A percentile compares a stretch with the other conserved stretches of the same genome.
Evolutionary conservation across 2,113 vertebrate genomes (phyloP).

Genomic region (Pseudolaguvia tuberculata): DNA sequence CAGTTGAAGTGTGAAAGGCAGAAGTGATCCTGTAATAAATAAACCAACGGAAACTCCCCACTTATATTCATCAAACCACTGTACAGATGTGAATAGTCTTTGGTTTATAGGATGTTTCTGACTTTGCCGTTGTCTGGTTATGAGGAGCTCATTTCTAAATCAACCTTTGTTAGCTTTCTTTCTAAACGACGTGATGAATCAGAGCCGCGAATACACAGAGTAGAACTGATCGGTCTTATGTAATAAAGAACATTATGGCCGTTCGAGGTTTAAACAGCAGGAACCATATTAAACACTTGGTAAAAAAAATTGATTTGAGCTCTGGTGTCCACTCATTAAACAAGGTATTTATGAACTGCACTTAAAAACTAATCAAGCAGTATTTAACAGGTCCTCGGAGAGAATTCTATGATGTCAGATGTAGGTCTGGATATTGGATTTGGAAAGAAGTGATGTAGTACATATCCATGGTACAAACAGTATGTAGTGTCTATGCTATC

Average conservation of each 20-base stretch:
- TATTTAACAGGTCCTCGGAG: slow-evolving; percentile 5
- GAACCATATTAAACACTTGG: slow-evolving; percentile 42
- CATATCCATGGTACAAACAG: not conserved
- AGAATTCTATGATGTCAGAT: slow-evolving; percentile 11
- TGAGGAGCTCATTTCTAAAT: slow-evolving; percentile 20
- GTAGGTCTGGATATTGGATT: not conserved
- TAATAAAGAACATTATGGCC: slow-evolving; percentile 34
- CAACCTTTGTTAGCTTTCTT: slow-evolving; percentile 37
- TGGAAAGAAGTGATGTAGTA: not conserved
- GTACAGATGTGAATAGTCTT: not conserved
- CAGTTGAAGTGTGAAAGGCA: no score
- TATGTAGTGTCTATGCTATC: not conserved
- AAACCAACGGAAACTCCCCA: slow-evolving; percentile 10
- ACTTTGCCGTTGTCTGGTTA: slow-evolving; percentile 4
- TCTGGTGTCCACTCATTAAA: slow-evolving; percentile 47
- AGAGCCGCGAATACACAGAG: not conserved
- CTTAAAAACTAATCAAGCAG: slow-evolving; percentile 46
- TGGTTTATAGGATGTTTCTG: slow-evolving; percentile 6
- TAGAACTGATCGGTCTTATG: slow-evolving; percentile 35
- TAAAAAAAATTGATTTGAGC: slow-evolving; percentile 42
- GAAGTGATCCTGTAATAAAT: no score
- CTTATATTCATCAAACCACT: slow-evolving; percentile 28
- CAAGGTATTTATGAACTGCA: slow-evolving; percentile 33
- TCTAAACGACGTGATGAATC: slow-evolving; percentile 32
- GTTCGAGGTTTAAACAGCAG: slow-evolving; percentile 54